phyloP scores from a whole-genome alignment of 2,113 vertebrate genomes.

The Ammodytes dubius region DNA sequence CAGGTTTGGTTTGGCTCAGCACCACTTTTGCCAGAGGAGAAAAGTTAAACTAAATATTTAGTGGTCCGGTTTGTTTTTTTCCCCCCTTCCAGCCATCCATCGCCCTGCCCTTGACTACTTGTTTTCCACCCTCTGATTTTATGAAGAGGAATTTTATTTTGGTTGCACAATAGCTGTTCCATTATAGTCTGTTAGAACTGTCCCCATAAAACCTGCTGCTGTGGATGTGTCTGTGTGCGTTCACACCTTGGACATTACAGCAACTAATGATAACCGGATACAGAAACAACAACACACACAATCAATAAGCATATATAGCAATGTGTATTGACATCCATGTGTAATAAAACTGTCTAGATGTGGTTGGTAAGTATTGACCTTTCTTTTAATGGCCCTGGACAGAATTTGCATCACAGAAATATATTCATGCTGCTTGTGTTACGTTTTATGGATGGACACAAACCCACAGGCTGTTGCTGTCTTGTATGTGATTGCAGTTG shows the following conservation, averaged over 20 bases:
- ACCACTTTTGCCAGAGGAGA: slow-evolving; percentile 19
- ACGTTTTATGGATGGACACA: not conserved
- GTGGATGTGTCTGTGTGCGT: not conserved
- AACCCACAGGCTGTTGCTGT: not conserved
- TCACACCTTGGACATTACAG: not conserved
- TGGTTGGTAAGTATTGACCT: not conserved
- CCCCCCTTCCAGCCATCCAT: slow-evolving; percentile 2
- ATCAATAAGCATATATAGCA: not conserved
- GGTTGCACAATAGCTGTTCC: slow-evolving; percentile 16
- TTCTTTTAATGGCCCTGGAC: not conserved
- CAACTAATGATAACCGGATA: not conserved
- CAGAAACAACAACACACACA: not conserved
- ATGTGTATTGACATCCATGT: not conserved
- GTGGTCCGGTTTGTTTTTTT: slow-evolving; percentile 20
- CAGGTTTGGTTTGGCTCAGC: slow-evolving; percentile 62
- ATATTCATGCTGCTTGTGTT: too few relatives aligned
- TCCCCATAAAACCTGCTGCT: not conserved
- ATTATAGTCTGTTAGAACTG: not conserved
- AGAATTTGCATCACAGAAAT: not conserved
- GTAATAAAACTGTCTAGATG: not conserved
- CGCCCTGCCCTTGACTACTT: slow-evolving; percentile 11
- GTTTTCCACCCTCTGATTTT: slow-evolving; percentile 17
- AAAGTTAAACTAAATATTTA: slow-evolving; percentile 59
- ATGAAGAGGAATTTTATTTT: slow-evolving; percentile 18
- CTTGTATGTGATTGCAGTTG: not conserved